phyloP scores from a whole-genome alignment of 1,140 invertebrate genomes.

The Scaptomyza graminum region DNA sequence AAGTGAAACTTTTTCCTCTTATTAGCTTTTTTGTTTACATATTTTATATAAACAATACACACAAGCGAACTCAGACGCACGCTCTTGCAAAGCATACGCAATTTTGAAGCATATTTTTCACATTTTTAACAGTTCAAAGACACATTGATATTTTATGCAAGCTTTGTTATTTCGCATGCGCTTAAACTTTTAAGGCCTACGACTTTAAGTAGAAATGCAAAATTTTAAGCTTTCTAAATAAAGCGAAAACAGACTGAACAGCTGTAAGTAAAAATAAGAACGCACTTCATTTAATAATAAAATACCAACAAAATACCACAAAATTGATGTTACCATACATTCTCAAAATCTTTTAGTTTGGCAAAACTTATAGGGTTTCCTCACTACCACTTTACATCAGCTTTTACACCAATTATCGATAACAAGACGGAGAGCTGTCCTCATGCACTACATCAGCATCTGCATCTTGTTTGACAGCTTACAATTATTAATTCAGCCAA shows the following conservation, averaged over 20 bases:
- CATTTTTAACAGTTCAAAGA: constrained; percentile 38
- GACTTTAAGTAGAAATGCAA: constrained; percentile 6
- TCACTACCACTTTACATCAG: too few relatives aligned
- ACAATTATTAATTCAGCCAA: too few relatives aligned
- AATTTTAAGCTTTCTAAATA: constrained; percentile 24
- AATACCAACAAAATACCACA: constrained; percentile 20
- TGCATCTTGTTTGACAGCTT: too few relatives aligned
- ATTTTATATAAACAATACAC: constrained; percentile 36
- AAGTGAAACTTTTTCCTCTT: constrained; percentile 14
- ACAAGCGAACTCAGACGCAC: not conserved
- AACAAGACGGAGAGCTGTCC: too few relatives aligned
- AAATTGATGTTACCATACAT: not conserved
- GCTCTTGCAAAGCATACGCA: constrained; percentile 34
- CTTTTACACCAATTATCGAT: too few relatives aligned
- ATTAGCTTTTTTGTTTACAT: constrained; percentile 38
- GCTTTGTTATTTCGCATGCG: constrained; percentile 23
- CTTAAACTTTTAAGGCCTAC: too few relatives aligned
- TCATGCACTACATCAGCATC: too few relatives aligned
- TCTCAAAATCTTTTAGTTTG: too few relatives aligned
- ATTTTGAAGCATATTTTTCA: constrained; percentile 38
- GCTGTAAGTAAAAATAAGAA: constrained; percentile 20
- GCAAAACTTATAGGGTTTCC: too few relatives aligned
- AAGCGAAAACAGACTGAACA: constrained; percentile 46
- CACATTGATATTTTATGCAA: constrained; percentile 43
- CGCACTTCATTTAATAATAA: not conserved